Evolutionary conservation across 1,140 invertebrate genomes (phyloP).

Genomic region (Trachymyrmex cornetzi): DNA sequence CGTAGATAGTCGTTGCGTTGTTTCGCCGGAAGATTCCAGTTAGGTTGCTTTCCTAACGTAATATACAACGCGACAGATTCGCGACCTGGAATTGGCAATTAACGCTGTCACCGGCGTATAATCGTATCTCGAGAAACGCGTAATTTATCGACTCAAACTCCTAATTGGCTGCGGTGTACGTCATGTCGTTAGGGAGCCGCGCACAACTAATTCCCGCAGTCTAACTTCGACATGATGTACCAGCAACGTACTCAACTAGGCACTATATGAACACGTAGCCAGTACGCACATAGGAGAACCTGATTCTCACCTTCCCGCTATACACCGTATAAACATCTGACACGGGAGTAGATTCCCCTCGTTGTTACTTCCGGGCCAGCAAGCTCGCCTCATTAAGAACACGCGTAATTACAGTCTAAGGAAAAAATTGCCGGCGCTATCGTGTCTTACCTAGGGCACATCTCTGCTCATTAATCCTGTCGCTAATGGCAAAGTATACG

Average conservation of each 20-base stretch:
- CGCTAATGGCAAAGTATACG: slow-evolving; percentile 52
- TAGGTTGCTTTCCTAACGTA: slow-evolving; percentile 68
- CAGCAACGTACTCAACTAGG: slow-evolving; percentile 73
- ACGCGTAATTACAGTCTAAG: slow-evolving; percentile 69
- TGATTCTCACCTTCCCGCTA: slow-evolving; percentile 50
- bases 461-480: slow-evolving; percentile 52
- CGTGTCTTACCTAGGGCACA: slow-evolving; percentile 52
- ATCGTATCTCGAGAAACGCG: slow-evolving; percentile 80
- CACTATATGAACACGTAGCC: slow-evolving; percentile 63
- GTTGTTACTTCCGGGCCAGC: slow-evolving; percentile 72
- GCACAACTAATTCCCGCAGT: slow-evolving; percentile 78
- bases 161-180: slow-evolving; percentile 80
- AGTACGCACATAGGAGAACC: slow-evolving; percentile 57
- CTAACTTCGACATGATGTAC: slow-evolving; percentile 77
- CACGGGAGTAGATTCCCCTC: slow-evolving; percentile 66
- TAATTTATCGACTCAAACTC: slow-evolving; percentile 82
- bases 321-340: slow-evolving; percentile 74
- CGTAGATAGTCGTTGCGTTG: slow-evolving; percentile 63
- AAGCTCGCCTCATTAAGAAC: slow-evolving; percentile 72
- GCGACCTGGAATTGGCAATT: slow-evolving; percentile 82
- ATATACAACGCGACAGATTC: slow-evolving; percentile 72
- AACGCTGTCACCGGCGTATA: slow-evolving; percentile 80
- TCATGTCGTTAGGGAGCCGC: slow-evolving; percentile 77
- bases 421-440: slow-evolving; percentile 64
- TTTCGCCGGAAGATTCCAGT: slow-evolving; percentile 72